Evolutionary conservation across 2,888 invertebrate genomes (phyloP), one percentile per base, ranked within the genome.

Genomic region (Cheilosia variabilis): DNA sequence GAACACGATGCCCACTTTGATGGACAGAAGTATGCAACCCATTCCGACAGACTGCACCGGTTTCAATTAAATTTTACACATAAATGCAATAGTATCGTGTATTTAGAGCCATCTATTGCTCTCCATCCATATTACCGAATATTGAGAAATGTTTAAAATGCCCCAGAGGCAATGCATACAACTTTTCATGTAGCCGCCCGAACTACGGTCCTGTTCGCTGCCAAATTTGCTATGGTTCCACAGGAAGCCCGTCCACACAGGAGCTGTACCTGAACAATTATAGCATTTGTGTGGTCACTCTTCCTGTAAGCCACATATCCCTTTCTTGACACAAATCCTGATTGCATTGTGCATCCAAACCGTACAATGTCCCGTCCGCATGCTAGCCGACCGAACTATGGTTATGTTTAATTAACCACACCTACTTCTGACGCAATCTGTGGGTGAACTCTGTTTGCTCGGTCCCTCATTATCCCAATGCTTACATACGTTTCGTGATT

Each of bases 321-420:
- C 66, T 45, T 50, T 68, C 68, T 68, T 76, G 66, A 43, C 60
- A 76, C 27, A 53, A 60, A 41, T 31, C 34, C 60, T 68, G 66
- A 76, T 76, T 76, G 76, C 66, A 68, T 60, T 76, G 60, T 50
- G 37, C 41, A 19, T 7, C 37, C 17, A 31, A 19, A 15, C 41
- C 19, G 45, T 45, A 34, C 45, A 62, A n/a, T 47, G 62, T 31
- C 22, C 52, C 47, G 50, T 15, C 13, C 27, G 31, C 34, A 52
- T 27, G 9, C 15, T 1, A n/a, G 19, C 55, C 41, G 10, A 43
- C 69, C 43, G 31, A 45, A 60, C 41, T 71, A 27, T 55, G 60
- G 63, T 66, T 37, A 45, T 43, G 63, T 83, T 78, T 83, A 83
- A 83, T 78, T 83, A 83, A 68, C 78, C 73, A 45, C 73, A 63